Evolutionary conservation across 2,888 invertebrate genomes (phyloP).

Genomic region (Andrena haemorrhoa): DNA sequence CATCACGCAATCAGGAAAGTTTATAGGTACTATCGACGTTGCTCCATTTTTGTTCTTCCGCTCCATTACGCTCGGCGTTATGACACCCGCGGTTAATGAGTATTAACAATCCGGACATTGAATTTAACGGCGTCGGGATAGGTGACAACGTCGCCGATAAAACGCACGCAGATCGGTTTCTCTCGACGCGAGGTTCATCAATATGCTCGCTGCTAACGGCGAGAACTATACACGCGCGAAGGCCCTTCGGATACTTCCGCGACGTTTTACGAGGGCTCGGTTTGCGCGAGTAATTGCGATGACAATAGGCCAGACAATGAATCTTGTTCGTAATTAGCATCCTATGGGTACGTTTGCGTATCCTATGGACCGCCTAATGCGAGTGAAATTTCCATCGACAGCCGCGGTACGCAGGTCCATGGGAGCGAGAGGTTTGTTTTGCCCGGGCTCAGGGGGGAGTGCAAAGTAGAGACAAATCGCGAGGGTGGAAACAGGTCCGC

Average conservation of each 20-base stretch:
- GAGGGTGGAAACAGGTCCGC: slow-evolving; percentile 24
- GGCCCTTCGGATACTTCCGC: neutral
- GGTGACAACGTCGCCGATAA: slow-evolving; percentile 43
- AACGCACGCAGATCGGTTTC: slow-evolving; percentile 36
- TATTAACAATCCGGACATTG: slow-evolving; percentile 56
- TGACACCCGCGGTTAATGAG: slow-evolving; percentile 52
- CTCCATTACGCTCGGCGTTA: slow-evolving; percentile 41
- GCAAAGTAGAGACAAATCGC: slow-evolving; percentile 35
- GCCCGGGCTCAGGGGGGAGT: slow-evolving; percentile 7
- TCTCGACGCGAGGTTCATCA: slow-evolving; percentile 24
- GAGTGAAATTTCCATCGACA: no score
- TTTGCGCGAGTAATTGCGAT: slow-evolving; percentile 13
- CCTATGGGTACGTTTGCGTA: no score
- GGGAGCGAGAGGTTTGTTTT: slow-evolving; percentile 35
- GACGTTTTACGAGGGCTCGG: slow-evolving; percentile 26
- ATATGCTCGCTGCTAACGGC: slow-evolving; percentile 7
- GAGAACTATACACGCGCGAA: neutral
- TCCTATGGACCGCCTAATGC: no score
- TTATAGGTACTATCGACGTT: slow-evolving; percentile 25
- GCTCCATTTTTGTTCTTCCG: slow-evolving; percentile 45
- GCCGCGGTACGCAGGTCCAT: neutral
- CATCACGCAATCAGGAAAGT: slow-evolving; percentile 37
- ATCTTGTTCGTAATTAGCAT: slow-evolving; percentile 25
- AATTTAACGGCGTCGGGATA: slow-evolving; percentile 45
- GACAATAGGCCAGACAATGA: slow-evolving; percentile 2